Percentiles rank a stretch among this genome's conserved stretches.
Conservation (phyloP, 2,888 invertebrate species). For the Coenonympha glycerion region DNA sequence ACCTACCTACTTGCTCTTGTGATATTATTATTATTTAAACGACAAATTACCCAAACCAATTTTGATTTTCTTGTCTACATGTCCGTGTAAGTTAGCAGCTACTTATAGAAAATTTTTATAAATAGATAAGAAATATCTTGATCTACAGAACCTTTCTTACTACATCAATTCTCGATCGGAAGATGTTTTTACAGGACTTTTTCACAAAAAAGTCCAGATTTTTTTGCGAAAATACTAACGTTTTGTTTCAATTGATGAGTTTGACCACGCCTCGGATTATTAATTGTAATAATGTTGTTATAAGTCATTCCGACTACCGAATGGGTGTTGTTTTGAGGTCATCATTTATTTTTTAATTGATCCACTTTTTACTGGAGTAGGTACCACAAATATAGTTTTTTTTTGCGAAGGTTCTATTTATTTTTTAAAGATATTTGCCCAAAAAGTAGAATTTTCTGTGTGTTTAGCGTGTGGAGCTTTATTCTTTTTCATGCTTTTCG, state of each 20-base stretch:
- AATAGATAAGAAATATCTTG: background rate
- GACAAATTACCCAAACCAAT: no score
- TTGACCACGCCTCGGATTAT: slow-evolving; percentile 28
- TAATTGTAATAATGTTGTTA: slow-evolving; percentile 31
- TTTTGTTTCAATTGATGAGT: slow-evolving; percentile 29
- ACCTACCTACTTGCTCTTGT: no score
- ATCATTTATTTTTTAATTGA: slow-evolving; percentile 50
- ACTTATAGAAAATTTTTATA: no score
- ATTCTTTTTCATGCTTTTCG: no score
- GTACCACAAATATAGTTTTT: slow-evolving; percentile 9
- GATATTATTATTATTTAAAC: no score
- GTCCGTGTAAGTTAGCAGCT: no score
- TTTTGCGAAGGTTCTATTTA: background rate
- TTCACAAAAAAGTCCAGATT: background rate
- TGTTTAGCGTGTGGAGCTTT: no score
- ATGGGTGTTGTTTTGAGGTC: slow-evolving; percentile 50
- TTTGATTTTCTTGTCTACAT: no score
- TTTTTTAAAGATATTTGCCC: no score
- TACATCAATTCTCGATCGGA: background rate
- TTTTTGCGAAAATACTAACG: slow-evolving; percentile 20
- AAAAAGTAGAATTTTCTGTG: no score
- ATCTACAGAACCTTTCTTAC: background rate
- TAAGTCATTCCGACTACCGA: slow-evolving; percentile 48
- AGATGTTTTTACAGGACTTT: background rate
- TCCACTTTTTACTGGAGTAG: slow-evolving; percentile 12